phyloP scores from a whole-genome alignment of 37 sponge, comb jelly and placozoan species.

The Ianthella basta region DNA sequence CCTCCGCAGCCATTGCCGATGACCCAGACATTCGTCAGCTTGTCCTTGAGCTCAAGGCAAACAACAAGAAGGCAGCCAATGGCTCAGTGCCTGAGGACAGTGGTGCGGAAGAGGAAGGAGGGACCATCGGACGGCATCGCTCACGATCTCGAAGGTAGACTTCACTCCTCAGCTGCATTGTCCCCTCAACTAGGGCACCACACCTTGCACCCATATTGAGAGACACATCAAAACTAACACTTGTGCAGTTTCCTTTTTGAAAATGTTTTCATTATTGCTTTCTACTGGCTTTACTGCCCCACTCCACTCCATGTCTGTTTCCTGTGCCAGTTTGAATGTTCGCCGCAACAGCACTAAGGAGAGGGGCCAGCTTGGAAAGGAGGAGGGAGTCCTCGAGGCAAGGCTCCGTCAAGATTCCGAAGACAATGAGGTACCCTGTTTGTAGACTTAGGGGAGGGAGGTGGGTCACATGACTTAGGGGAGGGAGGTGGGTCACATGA shows the following conservation, averaged over 20 bases:
- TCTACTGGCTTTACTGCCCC: too few relatives aligned
- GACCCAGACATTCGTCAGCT: conserved; percentile 67
- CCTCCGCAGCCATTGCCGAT: conserved; percentile 70
- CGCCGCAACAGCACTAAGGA: background rate
- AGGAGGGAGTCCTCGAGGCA: background rate
- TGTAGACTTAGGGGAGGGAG: too few relatives aligned
- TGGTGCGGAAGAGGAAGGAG: background rate
- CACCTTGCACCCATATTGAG: background rate
- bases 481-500: too few relatives aligned
- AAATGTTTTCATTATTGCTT: too few relatives aligned
- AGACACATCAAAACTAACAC: background rate
- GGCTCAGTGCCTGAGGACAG: background rate
- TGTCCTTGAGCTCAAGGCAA: conserved; percentile 64
- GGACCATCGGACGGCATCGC: background rate
- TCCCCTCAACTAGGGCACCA: background rate
- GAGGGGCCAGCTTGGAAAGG: background rate
- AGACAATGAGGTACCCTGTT: background rate
- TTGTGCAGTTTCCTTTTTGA: too few relatives aligned
- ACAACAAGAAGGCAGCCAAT: background rate
- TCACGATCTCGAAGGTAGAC: conserved; percentile 17
- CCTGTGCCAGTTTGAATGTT: background rate
- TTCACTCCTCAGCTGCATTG: too few relatives aligned
- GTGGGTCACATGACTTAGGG: too few relatives aligned
- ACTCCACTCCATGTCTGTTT: too few relatives aligned
- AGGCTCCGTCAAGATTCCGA: background rate